phyloP scores from a whole-genome alignment of 2,797 vertebrate genomes.

The Dromococcyx pavoninus region DNA sequence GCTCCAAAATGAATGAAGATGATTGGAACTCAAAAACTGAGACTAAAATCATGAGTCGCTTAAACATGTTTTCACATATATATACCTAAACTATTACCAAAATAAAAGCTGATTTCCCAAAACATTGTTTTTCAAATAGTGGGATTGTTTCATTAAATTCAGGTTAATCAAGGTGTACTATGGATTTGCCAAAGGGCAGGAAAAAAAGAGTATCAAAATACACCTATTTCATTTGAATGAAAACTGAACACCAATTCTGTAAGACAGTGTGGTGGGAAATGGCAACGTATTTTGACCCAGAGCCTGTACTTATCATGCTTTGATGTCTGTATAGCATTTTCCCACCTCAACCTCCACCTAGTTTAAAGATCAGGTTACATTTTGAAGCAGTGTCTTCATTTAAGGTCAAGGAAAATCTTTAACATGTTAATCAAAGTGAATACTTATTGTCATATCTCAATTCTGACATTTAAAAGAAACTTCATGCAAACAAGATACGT shows the following conservation, averaged over 20 bases:
- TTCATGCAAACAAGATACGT: conserved; percentile 78
- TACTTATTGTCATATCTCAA: conserved; percentile 74
- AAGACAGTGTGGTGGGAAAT: neutral
- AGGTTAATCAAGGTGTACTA: neutral
- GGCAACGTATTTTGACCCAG: neutral
- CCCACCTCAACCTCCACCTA: neutral
- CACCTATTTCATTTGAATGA: neutral
- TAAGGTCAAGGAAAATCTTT: conserved; percentile 76
- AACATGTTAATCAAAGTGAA: conserved; percentile 77
- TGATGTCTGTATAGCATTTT: conserved; percentile 24
- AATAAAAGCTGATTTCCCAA: neutral
- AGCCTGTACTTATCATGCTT: neutral
- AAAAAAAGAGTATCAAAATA: neutral
- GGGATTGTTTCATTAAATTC: neutral
- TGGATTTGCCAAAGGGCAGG: neutral
- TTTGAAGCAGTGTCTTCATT: conserved; percentile 65
- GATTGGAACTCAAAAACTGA: neutral
- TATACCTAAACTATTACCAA: neutral
- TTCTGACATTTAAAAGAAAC: conserved; percentile 79
- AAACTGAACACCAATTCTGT: neutral
- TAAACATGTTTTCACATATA: neutral
- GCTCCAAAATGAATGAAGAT: neutral
- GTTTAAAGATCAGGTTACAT: conserved; percentile 52
- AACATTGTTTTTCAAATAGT: neutral
- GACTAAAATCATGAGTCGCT: neutral